These are phyloP conservation scores for Chaenogobius annularis DNA, from an alignment of 2,113 vertebrate species.

Conservation along the genomic window DNA sequence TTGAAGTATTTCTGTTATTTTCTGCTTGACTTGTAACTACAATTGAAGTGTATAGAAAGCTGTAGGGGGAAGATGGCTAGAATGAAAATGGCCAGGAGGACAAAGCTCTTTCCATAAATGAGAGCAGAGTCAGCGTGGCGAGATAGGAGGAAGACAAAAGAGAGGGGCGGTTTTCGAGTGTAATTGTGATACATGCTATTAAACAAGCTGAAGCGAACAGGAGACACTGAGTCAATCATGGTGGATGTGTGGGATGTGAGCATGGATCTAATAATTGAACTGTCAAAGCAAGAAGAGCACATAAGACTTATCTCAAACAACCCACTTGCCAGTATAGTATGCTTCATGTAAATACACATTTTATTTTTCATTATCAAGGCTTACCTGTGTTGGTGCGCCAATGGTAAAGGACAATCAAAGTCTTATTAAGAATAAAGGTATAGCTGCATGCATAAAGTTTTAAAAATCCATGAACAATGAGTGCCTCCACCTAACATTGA, in stretches of 20 bases:
- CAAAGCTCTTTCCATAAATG: neutral
- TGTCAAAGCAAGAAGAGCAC: constrained; percentile 47
- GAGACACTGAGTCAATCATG: constrained; percentile 37
- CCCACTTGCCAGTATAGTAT: neutral
- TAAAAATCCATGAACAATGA: no score
- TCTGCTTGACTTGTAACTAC: neutral
- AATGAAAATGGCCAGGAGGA: constrained; percentile 13
- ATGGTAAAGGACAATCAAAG: neutral
- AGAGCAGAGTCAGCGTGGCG: neutral
- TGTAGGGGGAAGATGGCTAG: neutral
- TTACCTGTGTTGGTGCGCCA: neutral
- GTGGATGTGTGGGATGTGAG: constrained; percentile 40
- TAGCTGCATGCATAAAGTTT: neutral
- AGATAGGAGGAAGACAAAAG: constrained; percentile 14
- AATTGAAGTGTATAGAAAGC: neutral
- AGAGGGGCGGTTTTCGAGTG: neutral
- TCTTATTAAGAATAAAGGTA: neutral
- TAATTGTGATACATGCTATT: constrained; percentile 7
- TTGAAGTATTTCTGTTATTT: constrained; percentile 15
- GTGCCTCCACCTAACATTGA: neutral
- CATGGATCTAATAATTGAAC: constrained; percentile 51
- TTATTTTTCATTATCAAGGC: neutral
- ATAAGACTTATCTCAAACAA: constrained; percentile 39
- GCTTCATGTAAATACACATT: neutral
- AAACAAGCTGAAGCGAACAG: constrained; percentile 41